Evolutionary conservation across 2,113 vertebrate genomes (phyloP), one percentile per base, ranked within the genome.

Genomic region (Columba janthina): DNA sequence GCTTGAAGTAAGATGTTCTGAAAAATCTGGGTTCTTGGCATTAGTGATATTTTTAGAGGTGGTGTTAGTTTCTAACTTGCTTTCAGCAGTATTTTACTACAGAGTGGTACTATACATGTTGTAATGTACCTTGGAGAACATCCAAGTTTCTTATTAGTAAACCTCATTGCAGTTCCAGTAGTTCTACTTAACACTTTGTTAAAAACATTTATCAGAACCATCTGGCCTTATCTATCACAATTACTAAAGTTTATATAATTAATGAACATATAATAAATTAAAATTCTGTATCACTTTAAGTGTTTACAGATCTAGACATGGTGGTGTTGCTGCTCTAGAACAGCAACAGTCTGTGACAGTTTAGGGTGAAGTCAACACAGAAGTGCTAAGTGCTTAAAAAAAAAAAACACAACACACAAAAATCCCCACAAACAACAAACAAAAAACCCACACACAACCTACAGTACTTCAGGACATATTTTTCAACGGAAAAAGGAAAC

Each of bases 111-210:
- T 76, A 75, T 48, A 38, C 21, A 89, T 19, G 44, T 44, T 77
- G 34, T 18, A 89, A 76, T 12, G 50, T 58, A 91, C 56, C 76
- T 46, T 95, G 80, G 67, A 94, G 67, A 79, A 34, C 26, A 93
- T 74, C 85, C 96, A 94, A 89, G 46, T 9, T 91, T 94, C 64
- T 90, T 88, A 85, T 70, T 92, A 89, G 73, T 69, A 90, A 94
- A 89, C 42, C 42, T 93, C 89, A 91, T 8, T 74, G 56, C 54
- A 93, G 65, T 84, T 91, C 84, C 64, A 81, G 73, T 54, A 58
- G 48, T 74, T 96, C 61, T 57, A 62, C 76, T 88, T 79, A 88
- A 88, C 84, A 85, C 13, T 89, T 80, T 0, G 2, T 61, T 87
- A 86, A 69, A 83, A 92, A 82, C 50, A 88, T 83, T 90, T 62